Base-by-base conservation (phyloP, 2,888 invertebrate genomes). In the Scelioninae gen. 1 region DNA sequence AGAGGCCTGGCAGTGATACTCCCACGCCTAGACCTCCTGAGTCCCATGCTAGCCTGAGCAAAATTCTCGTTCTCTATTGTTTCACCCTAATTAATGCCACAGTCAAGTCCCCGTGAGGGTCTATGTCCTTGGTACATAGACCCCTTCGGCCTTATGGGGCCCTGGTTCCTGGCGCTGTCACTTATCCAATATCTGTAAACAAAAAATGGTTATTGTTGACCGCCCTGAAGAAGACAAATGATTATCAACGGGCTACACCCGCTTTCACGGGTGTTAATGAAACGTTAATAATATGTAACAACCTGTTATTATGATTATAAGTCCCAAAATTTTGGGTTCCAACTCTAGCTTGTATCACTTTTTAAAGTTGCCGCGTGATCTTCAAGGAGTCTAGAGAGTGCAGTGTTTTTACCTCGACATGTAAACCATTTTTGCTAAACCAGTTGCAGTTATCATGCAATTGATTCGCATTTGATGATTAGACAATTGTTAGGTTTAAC, bases 141-240 rank as follows among this genome's bases (percentile, higher is more conserved):
- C 72, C 85, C 84, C 85, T 85, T 76, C 31, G 51, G 63, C 43
- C 60, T 89, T 85, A 88, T 91, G 85, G 71, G 80, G 66, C 75
- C 91, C 91, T 91, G 89, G 60, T 91, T 87, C 85, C 78, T 76
- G 78, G 77, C 88, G 90, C 91, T 91, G 91, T 91, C 91, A 91
- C 90, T 90, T 91, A 91, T 91, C 91, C 91, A 91, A 91, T 91
- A 91, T 91, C 90, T 91, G 90, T 88, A 90, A 91, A 91, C 90
- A 91, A 91, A 91, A 91, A 91, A 91, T 89, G 88, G 88, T 87
- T 88, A 87, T 88, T 88, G 86, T 88, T 87, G 87, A 85, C 85
- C 83, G 66, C 75, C 62, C 79, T 60, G 80, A 83, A 82, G 72
- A 87, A 89, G 88, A 89, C 83, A 84, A 86, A 86, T 86, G 87